Base-by-base conservation (phyloP, 2,888 invertebrate genomes). In the Cinara cedri region DNA sequence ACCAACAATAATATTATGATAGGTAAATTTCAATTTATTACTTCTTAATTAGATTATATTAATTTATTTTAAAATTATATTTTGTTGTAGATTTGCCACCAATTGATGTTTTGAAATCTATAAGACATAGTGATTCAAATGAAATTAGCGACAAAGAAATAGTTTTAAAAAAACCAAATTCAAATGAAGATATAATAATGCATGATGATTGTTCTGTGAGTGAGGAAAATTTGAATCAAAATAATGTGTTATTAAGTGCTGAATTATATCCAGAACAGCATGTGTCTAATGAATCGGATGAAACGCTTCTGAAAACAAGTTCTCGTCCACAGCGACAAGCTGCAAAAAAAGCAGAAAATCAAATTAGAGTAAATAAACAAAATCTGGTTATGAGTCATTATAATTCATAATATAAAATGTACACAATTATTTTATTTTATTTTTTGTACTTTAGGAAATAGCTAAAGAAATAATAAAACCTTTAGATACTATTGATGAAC, bases 331-430 rank as follows among this genome's bases (percentile, higher is more conserved):
- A 83, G 72, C 75, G 83, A 24, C 82, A 81, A 78, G 83, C 83
- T 49, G 83, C 84, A 13, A 83, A 83, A 81, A 83, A 82, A 81
- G 84, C 83, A 14, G 83, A 83, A 81, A 82, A 82, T 63, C 83
- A 84, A 82, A 84, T 84, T 26, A 83, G 83, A 83, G 84, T 84
- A 81, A 74, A 54, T 57, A 26, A n/a, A 42, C 34, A 65, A 60
- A 51, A 9, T 21, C 4, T 34, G 34, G 6, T 34, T 34, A 4
- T 34, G 3, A 34, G 34, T 26, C 63, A 46, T 44, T 54, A 19
- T 60, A 21, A 19, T 42, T 42, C 42, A 34, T 34, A 34, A 34
- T 54, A 14, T 68, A 1, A 62, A n/a, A 54, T 1, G n/a, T 16
- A 16, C 9, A 21, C 26, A 65, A 46, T 46, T 65, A 21, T 21